These are phyloP conservation scores for Sialia sialis DNA, from an alignment of 2,113 vertebrate genomes.

Conservation along the genomic window DNA sequence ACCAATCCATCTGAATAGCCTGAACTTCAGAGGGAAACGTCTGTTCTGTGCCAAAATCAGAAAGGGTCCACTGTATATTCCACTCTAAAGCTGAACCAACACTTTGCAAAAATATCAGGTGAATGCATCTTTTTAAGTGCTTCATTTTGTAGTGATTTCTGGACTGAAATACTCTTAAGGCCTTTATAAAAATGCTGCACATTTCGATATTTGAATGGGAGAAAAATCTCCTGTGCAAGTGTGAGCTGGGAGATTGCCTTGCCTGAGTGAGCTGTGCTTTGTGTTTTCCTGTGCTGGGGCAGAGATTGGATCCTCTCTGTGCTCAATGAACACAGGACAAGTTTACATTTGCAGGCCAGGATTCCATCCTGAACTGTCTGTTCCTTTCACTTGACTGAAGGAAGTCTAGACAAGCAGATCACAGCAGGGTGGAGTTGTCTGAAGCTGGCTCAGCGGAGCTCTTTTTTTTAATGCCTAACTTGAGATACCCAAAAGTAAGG, in stretches of 20 bases:
- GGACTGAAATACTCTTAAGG: background rate
- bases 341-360: background rate
- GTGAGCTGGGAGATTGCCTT: background rate
- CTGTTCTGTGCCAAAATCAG: background rate
- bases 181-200: background rate
- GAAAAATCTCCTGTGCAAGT: fast-evolving
- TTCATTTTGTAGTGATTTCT: background rate
- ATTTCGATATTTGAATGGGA: background rate
- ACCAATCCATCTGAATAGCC: background rate
- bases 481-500: background rate
- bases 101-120: background rate
- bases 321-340: background rate
- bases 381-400: background rate
- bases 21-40: background rate
- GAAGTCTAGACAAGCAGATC: background rate
- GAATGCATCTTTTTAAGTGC: background rate
- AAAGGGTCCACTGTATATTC: background rate
- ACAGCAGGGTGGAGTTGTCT: background rate
- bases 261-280: background rate
- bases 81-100: background rate
- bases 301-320: background rate
- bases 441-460: background rate
- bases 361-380: background rate
- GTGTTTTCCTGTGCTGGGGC: background rate
- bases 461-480: background rate